phyloP scores from a whole-genome alignment of 2,113 vertebrate genomes.

The Terrapene triunguis region DNA sequence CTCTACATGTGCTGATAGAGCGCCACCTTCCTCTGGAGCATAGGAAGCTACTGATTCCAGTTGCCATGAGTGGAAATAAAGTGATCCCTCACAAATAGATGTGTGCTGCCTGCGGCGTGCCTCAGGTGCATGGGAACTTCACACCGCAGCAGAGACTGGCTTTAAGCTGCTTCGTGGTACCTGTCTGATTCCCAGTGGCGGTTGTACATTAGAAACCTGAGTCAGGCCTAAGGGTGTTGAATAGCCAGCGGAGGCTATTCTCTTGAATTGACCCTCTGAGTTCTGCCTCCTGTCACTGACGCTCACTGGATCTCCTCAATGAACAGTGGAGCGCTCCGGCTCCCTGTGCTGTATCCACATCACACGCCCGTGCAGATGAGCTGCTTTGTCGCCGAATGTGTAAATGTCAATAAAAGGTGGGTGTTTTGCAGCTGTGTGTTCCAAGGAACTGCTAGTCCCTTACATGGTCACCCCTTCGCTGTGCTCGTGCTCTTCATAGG shows the following conservation, averaged over 20 bases:
- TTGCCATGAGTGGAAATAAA: slow-evolving; percentile 90
- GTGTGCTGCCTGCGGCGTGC: not conserved
- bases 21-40: slow-evolving; percentile 90
- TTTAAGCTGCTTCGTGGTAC: accelerated
- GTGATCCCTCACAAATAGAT: slow-evolving; percentile 82
- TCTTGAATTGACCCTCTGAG: not conserved
- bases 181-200: not conserved
- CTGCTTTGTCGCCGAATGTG: not conserved
- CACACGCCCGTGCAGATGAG: not conserved
- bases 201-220: not conserved
- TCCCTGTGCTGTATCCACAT: not conserved
- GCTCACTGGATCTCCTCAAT: not conserved
- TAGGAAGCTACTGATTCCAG: slow-evolving; percentile 89
- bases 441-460: not conserved
- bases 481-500: accelerated
- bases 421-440: not conserved
- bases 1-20: slow-evolving; percentile 90
- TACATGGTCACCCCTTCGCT: too few relatives aligned
- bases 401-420: slow-evolving; percentile 28
- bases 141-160: not conserved
- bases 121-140: accelerated
- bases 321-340: not conserved
- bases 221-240: accelerated
- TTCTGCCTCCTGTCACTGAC: not conserved
- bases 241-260: accelerated